These are phyloP conservation scores for Atta colombica DNA, from an alignment of 1,140 invertebrate genomes.

Conservation along the genomic window DNA sequence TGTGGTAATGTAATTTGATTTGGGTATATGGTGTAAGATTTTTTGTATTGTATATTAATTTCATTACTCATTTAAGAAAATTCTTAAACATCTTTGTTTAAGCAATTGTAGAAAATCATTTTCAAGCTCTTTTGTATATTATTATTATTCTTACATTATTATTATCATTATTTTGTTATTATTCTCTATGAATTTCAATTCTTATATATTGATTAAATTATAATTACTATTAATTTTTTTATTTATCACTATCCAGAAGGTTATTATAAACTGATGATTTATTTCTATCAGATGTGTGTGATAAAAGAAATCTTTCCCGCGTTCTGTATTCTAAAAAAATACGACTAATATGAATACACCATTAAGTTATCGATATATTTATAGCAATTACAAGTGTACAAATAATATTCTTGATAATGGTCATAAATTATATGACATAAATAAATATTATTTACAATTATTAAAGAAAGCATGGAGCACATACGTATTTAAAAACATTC, in stretches of 20 bases:
- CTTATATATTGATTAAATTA: slow-evolving; percentile 6
- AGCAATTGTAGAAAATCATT: slow-evolving; percentile 31
- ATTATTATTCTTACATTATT: slow-evolving; percentile 37
- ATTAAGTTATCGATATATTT: slow-evolving; percentile 35
- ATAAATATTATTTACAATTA: slow-evolving; percentile 20
- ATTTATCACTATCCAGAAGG: not conserved
- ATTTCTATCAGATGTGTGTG: slow-evolving; percentile 20
- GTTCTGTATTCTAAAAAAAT: slow-evolving; percentile 24
- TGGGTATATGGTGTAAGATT: slow-evolving; percentile 11
- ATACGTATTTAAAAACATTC: slow-evolving; percentile 1
- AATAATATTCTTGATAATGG: slow-evolving; percentile 41
- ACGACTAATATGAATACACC: not conserved
- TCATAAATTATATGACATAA: slow-evolving; percentile 28
- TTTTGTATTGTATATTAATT: not conserved
- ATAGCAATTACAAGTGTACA: slow-evolving; percentile 23
- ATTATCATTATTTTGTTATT: slow-evolving; percentile 18
- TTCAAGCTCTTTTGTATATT: slow-evolving; percentile 27
- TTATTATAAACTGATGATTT: slow-evolving; percentile 16
- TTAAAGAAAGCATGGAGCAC: not conserved
- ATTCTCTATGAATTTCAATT: not conserved
- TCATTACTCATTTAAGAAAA: slow-evolving; percentile 13
- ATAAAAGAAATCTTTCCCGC: slow-evolving; percentile 5
- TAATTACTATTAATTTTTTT: slow-evolving; percentile 26
- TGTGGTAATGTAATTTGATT: slow-evolving; percentile 44
- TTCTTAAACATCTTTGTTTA: slow-evolving; percentile 12